Conservation (phyloP, 2,797 vertebrate species). For the Gadopsis bispinosus region DNA sequence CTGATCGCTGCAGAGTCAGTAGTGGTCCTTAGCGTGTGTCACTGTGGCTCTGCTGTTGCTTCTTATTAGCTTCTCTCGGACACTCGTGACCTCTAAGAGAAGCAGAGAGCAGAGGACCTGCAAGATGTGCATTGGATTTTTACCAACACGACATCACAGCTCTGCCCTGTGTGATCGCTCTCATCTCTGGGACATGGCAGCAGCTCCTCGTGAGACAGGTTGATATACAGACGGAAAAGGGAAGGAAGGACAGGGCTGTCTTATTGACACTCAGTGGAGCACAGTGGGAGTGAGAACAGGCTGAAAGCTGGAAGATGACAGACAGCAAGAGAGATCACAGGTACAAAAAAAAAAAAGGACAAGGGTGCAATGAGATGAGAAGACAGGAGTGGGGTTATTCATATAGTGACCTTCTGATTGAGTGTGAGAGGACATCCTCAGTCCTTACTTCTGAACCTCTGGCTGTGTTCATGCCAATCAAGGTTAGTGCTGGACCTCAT, state of each 20-base stretch:
- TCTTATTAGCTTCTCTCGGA: conserved; percentile 43
- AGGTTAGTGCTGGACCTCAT: conserved; percentile 64
- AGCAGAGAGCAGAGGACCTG: conserved; percentile 30
- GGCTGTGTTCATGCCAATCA: conserved; percentile 64
- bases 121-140: conserved; percentile 38
- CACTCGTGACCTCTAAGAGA: conserved; percentile 32
- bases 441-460: conserved; percentile 62
- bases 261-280: conserved; percentile 62
- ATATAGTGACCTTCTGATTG: conserved; percentile 42
- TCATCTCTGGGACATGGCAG: conserved; percentile 54
- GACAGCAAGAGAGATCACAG: conserved; percentile 50
- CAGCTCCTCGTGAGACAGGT: conserved; percentile 59
- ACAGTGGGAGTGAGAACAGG: conserved; percentile 56
- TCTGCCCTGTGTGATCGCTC: conserved; percentile 46
- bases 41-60: conserved; percentile 32
- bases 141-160: conserved; percentile 33
- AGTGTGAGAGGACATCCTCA: conserved; percentile 57
- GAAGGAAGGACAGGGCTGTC: conserved; percentile 61
- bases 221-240: conserved; percentile 56
- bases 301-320: conserved; percentile 47
- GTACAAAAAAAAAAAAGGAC: conserved; percentile 48
- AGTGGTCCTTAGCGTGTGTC: conserved; percentile 4
- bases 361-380: conserved; percentile 46
- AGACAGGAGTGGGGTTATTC: conserved; percentile 35
- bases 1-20: conserved; percentile 36